Evolutionary conservation across 2,888 invertebrate species (phyloP).

Genomic region (Coelogynopora nodosa): DNA sequence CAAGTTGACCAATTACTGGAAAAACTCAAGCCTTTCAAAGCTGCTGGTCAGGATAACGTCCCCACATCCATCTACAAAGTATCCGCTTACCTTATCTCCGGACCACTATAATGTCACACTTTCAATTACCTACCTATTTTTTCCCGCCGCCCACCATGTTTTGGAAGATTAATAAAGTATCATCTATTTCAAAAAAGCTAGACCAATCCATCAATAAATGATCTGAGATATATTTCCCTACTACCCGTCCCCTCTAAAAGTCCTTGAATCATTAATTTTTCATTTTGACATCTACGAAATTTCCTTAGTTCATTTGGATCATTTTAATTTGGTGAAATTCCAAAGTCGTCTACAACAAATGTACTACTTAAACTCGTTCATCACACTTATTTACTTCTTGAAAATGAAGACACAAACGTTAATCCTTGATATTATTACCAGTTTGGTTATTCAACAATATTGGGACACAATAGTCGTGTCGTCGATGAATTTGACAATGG

Average conservation of each 20-base stretch:
- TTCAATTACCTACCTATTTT: neutral
- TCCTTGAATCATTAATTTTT: neutral
- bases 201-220: neutral
- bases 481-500: no score
- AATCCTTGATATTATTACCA: no score
- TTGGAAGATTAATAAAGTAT: neutral
- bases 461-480: no score
- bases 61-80: neutral
- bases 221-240: neutral
- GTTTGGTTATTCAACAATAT: no score
- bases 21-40: neutral
- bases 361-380: neutral
- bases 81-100: neutral
- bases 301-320: neutral
- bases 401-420: neutral
- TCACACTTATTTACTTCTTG: neutral
- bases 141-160: neutral
- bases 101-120: neutral
- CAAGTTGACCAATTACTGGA: neutral
- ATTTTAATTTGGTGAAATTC: neutral
- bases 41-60: neutral
- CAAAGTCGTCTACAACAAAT: constrained; percentile 4
- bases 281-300: neutral
- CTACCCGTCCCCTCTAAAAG: neutral
- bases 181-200: neutral